Evolutionary conservation across 2,888 invertebrate genomes (phyloP).

Genomic region (Heliconius charithonia): DNA sequence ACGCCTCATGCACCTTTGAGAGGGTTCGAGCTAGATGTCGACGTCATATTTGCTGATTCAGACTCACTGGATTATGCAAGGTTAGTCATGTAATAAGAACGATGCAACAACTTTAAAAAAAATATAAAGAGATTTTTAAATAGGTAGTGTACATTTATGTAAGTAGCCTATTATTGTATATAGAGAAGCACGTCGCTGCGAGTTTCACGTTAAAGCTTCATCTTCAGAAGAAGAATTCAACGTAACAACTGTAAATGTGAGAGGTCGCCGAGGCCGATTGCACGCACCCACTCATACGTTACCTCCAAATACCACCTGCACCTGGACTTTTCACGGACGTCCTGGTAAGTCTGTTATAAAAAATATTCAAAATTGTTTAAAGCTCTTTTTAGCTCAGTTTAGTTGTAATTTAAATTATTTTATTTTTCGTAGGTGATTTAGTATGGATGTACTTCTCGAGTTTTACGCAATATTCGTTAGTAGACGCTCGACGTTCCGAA

Average conservation of each 20-base stretch:
- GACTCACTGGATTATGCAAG: constrained; percentile 92
- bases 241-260: constrained; percentile 68
- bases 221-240: constrained; percentile 84
- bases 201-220: constrained; percentile 90
- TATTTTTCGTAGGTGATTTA: constrained; percentile 84
- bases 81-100: constrained; percentile 50
- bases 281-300: constrained; percentile 92
- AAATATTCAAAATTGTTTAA: not conserved
- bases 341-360: constrained; percentile 68
- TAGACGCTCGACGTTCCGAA: constrained; percentile 79
- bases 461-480: constrained; percentile 90
- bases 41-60: constrained; percentile 93
- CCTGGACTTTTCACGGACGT: constrained; percentile 92
- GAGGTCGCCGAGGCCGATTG: constrained; percentile 88
- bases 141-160: not conserved
- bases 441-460: constrained; percentile 95
- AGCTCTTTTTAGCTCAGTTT: not conserved
- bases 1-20: constrained; percentile 87
- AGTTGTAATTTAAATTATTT: too few relatives aligned
- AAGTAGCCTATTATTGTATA: not conserved
- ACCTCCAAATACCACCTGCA: constrained; percentile 93
- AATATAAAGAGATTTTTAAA: not conserved
- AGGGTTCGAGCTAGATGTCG: constrained; percentile 92
- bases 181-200: constrained; percentile 85
- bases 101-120: not conserved